Evolutionary conservation across 1,140 invertebrate species (phyloP).

Genomic region (Geopemphigus sp.): DNA sequence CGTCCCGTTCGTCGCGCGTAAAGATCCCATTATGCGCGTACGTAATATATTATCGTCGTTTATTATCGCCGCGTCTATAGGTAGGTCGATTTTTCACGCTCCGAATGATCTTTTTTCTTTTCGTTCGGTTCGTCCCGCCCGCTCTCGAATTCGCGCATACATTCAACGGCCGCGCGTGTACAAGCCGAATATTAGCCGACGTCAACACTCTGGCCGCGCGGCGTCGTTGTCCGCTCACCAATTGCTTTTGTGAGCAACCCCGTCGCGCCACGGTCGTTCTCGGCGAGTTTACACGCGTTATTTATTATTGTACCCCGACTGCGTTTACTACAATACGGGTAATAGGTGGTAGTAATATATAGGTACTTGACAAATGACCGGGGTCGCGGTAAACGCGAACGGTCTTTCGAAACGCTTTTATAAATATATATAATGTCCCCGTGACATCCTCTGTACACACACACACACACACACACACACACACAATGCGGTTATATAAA

Average conservation of each 20-base stretch:
- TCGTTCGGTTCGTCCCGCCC: no score
- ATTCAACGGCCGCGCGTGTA: not conserved
- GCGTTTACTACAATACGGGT: not conserved
- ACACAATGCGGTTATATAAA: no score
- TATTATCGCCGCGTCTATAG: not conserved
- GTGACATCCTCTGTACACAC: no score
- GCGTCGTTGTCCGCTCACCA: no score
- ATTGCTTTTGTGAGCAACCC: not conserved
- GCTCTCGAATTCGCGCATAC: not conserved
- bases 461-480: no score
- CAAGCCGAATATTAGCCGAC: conserved; percentile 9
- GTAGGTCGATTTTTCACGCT: conserved; percentile 39
- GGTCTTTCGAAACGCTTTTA: not conserved
- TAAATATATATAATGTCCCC: no score
- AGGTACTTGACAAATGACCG: conserved; percentile 41
- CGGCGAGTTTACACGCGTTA: not conserved
- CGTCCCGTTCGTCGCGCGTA: no score
- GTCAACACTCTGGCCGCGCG: no score
- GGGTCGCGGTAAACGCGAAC: no score
- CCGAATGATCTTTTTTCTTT: conserved; percentile 6
- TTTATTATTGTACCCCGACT: not conserved
- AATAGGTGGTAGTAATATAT: no score
- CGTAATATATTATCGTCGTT: no score
- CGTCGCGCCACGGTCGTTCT: not conserved
- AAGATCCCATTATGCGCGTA: no score